A percentile compares a stretch with the other conserved stretches of the same genome.
Conservation (phyloP, 2,797 vertebrate species). For the Enteromius thamalakanensis region DNA sequence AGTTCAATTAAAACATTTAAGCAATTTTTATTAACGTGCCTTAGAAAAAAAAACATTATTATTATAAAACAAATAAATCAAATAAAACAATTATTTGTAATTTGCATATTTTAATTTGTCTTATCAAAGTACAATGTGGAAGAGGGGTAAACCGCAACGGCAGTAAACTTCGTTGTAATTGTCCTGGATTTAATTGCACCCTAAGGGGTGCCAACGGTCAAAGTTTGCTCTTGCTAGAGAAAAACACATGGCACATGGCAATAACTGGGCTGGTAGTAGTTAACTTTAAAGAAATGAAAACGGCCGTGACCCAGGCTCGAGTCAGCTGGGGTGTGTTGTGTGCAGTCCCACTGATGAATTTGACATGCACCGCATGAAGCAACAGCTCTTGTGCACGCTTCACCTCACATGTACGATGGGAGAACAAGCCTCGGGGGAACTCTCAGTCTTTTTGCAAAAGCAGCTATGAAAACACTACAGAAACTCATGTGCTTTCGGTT, state of each 20-base stretch:
- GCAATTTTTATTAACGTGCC: no score
- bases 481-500: not conserved
- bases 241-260: slow-evolving; percentile 15
- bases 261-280: slow-evolving; percentile 26
- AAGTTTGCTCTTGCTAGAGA: slow-evolving; percentile 19
- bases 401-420: slow-evolving; percentile 17
- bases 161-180: slow-evolving; percentile 23
- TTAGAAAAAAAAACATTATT: no score
- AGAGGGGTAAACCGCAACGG: slow-evolving; percentile 45
- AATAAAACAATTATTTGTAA: not conserved
- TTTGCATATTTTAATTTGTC: not conserved
- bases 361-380: slow-evolving; percentile 15
- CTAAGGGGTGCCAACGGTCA: slow-evolving; percentile 31
- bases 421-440: slow-evolving; percentile 16
- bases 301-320: slow-evolving; percentile 16
- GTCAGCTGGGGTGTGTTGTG: slow-evolving; percentile 38
- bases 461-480: not conserved
- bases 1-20: no score
- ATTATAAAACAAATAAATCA: not conserved
- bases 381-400: slow-evolving; percentile 22
- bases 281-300: slow-evolving; percentile 14
- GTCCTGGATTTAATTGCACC: slow-evolving; percentile 27
- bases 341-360: slow-evolving; percentile 15
- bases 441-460: slow-evolving; percentile 5
- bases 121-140: not conserved